Evolutionary conservation across 2,888 invertebrate genomes (phyloP), one percentile per base, ranked within the genome.

Genomic region (Parnassius orleans): DNA sequence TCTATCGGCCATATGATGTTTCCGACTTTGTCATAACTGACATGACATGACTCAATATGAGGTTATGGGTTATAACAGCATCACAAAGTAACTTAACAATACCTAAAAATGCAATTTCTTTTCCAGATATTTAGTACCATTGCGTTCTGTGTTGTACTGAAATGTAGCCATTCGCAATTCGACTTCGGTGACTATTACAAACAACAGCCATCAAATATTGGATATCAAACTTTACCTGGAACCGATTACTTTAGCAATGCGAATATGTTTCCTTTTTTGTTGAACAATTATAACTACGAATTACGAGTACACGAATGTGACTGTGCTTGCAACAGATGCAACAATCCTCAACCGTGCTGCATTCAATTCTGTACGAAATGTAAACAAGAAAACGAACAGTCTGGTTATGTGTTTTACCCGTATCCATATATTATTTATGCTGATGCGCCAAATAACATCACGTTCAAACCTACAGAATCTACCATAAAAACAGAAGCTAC

Each of bases 361-460:
- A 65, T 60, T 46, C 56, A 65, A 24, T 58, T 68, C 7, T 81
- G 79, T 60, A 63, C 56, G 3, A 68, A 61, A 15, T 79, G 78
- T 53, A 63, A 51, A 3, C 43, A 58, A 44, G 51, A 53, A 14
- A 44, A 33, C 19, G 43, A 66, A n/a, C 73, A 71, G 43, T 62
- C 72, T 0, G 72, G 70, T 12, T 54, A 79, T 1, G 60, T 80
- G 1, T 68, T 78, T 19, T 65, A 81, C 0, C 81, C 82, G 0
- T 81, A 78, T 61, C 80, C 80, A 0, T 75, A 73, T 53, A 80
- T 80, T 1, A 24, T 80, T 55, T 63, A 79, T 9, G 10, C 76
- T 7, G 56, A 61, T 5, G 50, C 43, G 15, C 51, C 56, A 47
- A 64, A 19, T 9, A 44, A 52, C 24, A 11, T 15, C 53, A 46